phyloP scores from a whole-genome alignment of 2,888 invertebrate genomes.

The Osmoderma eremita region DNA sequence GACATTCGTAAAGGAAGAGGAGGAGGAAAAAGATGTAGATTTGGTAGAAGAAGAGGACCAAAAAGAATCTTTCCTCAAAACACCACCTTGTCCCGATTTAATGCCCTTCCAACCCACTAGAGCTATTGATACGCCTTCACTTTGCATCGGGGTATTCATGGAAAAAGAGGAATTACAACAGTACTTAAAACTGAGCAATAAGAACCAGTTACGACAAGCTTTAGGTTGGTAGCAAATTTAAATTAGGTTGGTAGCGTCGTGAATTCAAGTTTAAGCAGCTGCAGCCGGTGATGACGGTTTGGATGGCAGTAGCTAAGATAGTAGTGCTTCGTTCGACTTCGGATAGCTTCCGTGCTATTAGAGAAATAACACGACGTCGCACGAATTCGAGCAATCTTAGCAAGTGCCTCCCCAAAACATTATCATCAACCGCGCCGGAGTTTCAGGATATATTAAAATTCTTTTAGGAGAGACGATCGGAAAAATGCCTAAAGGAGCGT shows the following conservation, averaged over 20 bases:
- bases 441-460: background rate
- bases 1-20: background rate
- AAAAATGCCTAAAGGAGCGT: slow-evolving; percentile 53
- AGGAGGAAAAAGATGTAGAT: slow-evolving; percentile 2
- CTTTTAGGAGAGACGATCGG: slow-evolving; percentile 55
- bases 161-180: slow-evolving; percentile 52
- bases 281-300: no score
- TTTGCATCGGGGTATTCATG: slow-evolving; percentile 57
- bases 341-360: background rate
- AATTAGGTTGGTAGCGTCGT: no score
- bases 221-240: slow-evolving; percentile 51
- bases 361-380: background rate
- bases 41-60: slow-evolving; percentile 12
- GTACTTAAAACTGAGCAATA: slow-evolving; percentile 50
- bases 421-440: background rate
- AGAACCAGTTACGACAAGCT: slow-evolving; percentile 50
- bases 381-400: background rate
- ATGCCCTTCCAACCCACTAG: slow-evolving; percentile 30
- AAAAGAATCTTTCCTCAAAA: background rate
- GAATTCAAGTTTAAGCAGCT: no score
- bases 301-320: no score
- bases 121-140: slow-evolving; percentile 47
- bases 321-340: background rate
- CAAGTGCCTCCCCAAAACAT: background rate
- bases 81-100: slow-evolving; percentile 15